Percentiles rank a stretch among this genome's conserved stretches.
phyloP scores from a whole-genome alignment of 2,888 invertebrate species.

The Drosophila phalerata region DNA sequence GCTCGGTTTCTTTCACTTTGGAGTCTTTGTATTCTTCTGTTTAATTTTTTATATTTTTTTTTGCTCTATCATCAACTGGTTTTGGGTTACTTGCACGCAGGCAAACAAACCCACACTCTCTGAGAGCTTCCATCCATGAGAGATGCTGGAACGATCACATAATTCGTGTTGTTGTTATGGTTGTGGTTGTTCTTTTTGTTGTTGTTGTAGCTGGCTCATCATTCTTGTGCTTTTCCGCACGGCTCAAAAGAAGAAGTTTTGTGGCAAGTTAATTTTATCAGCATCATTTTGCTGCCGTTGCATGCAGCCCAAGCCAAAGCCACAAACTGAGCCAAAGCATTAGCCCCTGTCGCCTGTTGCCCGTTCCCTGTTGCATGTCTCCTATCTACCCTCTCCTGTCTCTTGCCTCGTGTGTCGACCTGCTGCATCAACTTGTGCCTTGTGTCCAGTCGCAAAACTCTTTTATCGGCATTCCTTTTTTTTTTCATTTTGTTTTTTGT shows the following conservation, averaged over 20 bases:
- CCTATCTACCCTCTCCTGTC: background rate
- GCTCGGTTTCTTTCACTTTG: conserved; percentile 52
- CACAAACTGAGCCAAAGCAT: conserved; percentile 20
- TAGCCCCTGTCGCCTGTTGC: conserved; percentile 1
- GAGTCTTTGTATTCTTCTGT: conserved; percentile 32
- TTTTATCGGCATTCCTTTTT: conserved; percentile 65
- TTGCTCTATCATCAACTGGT: conserved; percentile 75
- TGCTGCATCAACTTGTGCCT: conserved; percentile 46
- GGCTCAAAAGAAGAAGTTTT: conserved; percentile 61
- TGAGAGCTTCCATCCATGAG: conserved; percentile 19
- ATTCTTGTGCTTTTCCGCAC: conserved; percentile 75
- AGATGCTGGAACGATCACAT: conserved; percentile 72
- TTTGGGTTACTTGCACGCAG: conserved; percentile 73
- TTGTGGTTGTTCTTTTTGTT: conserved; percentile 33
- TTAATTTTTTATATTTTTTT: conserved; percentile 10
- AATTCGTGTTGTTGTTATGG: conserved; percentile 69
- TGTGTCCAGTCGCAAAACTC: conserved; percentile 41
- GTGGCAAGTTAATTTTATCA: conserved; percentile 79
- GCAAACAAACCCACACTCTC: conserved; percentile 48
- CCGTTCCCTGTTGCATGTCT: conserved; percentile 1
- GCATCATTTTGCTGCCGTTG: conserved; percentile 73
- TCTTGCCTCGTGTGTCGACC: conserved; percentile 51
- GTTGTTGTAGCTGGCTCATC: conserved; percentile 72
- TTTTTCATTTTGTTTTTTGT: conserved; percentile 11
- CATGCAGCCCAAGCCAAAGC: conserved; percentile 53